phyloP scores from a whole-genome alignment of 1,140 invertebrate species.

The Drosophila virilis region DNA sequence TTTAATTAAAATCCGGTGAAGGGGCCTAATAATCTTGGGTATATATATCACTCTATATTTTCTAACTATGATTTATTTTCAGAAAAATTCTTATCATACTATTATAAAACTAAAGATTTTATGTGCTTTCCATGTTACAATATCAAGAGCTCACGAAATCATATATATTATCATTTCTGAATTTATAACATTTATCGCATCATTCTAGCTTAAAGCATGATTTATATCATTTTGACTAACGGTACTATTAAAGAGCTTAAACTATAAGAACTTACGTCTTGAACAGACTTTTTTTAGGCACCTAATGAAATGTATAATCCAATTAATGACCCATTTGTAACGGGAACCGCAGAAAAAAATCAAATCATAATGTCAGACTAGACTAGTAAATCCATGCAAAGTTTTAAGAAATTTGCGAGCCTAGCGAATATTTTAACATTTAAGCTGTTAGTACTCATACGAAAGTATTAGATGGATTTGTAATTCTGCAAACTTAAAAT shows the following conservation, averaged over 20 bases:
- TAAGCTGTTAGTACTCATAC: constrained; percentile 40
- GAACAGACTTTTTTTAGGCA: too few species aligned
- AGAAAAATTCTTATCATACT: background rate
- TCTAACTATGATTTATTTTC: background rate
- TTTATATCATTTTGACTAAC: constrained; percentile 6
- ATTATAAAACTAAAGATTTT: background rate
- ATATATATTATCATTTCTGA: constrained; percentile 1
- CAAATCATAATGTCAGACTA: background rate
- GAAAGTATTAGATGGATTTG: constrained; percentile 68
- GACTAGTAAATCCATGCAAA: constrained; percentile 2
- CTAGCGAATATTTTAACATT: constrained; percentile 30
- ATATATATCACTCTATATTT: constrained; percentile 20
- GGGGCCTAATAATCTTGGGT: constrained; percentile 18
- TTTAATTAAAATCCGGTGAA: constrained; percentile 23
- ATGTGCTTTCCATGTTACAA: background rate
- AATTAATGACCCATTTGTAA: background rate
- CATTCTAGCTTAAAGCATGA: background rate
- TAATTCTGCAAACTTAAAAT: constrained; percentile 36
- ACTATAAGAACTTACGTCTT: constrained; percentile 2
- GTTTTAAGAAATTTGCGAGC: constrained; percentile 27
- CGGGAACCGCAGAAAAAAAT: background rate
- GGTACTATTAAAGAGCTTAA: constrained; percentile 11
- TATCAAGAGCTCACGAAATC: background rate
- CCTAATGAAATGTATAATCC: background rate
- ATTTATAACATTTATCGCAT: constrained; percentile 8